A percentile compares a stretch with the other conserved stretches of the same genome.
Conservation (phyloP, 37 sponge, comb jelly and placozoan species). For the Cliona cf. orientalis region DNA sequence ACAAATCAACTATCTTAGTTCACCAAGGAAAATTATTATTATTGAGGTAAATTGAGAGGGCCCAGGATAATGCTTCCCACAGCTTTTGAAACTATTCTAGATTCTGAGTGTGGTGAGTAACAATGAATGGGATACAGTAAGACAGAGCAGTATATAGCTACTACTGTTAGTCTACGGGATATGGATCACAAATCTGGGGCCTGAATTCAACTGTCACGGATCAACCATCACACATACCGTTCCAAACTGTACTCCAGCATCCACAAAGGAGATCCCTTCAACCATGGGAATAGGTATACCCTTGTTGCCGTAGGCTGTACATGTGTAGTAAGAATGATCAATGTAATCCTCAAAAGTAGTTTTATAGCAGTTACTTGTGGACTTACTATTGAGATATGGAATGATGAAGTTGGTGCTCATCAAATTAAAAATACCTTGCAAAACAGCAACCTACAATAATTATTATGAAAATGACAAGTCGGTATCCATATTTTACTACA, state of each 20-base stretch:
- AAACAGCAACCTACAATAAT: constrained; percentile 29
- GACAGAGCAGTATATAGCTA: neutral
- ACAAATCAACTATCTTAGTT: too few species aligned
- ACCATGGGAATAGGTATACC: constrained; percentile 71
- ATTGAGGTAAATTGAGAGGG: neutral
- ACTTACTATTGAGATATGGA: constrained; percentile 62
- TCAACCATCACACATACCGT: constrained; percentile 24
- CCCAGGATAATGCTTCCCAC: neutral
- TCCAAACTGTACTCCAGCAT: constrained; percentile 57
- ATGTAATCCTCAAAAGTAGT: neutral
- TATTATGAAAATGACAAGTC: neutral
- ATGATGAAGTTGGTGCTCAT: constrained; percentile 48
- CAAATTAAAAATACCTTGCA: constrained; percentile 49
- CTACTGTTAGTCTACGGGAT: neutral
- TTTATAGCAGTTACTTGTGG: neutral
- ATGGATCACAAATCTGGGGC: neutral
- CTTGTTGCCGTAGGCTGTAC: constrained; percentile 57
- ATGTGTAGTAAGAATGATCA: neutral
- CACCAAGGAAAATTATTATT: constrained; percentile 5
- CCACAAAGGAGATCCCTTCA: constrained; percentile 70
- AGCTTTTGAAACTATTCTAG: too few species aligned
- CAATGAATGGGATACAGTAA: neutral
- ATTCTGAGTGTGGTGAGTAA: neutral
- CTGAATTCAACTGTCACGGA: neutral
- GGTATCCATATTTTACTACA: neutral